phyloP scores from a whole-genome alignment of 1,140 invertebrate species.

The Drosophila equinoxialis region DNA sequence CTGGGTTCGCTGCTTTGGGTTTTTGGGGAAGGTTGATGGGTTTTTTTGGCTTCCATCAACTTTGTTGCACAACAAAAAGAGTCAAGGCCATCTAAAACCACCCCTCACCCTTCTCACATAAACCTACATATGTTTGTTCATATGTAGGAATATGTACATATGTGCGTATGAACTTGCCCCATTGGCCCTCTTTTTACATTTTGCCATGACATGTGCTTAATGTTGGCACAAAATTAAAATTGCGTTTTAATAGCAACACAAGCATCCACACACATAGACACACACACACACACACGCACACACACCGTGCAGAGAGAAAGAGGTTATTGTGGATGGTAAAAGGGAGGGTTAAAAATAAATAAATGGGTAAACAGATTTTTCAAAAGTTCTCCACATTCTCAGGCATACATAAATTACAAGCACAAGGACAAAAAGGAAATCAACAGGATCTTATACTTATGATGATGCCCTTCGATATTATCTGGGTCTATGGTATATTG shows the following conservation, averaged over 20 bases:
- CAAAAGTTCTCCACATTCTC: neutral
- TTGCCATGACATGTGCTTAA: conserved; percentile 45
- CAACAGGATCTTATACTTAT: no score
- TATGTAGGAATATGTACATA: conserved; percentile 3
- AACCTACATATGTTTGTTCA: neutral
- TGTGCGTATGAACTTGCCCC: conserved; percentile 4
- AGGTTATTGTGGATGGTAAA: no score
- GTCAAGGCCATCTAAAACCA: conserved; percentile 45
- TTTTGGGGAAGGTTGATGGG: neutral
- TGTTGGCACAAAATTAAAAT: conserved; percentile 62
- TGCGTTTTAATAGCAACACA: conserved; percentile 57
- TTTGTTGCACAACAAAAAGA: conserved; percentile 49
- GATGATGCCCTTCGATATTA: no score
- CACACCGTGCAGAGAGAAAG: neutral
- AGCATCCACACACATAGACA: conserved; percentile 9
- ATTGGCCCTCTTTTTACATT: neutral
- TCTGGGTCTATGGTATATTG: no score
- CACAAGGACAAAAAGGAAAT: neutral
- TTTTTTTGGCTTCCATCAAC: conserved; percentile 13
- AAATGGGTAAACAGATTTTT: conserved; percentile 7
- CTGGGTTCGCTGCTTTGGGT: no score
- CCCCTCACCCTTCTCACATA: neutral
- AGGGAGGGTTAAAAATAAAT: neutral
- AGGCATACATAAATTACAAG: neutral
- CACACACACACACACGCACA: no score